These are phyloP conservation scores for Fratercula arctica DNA, from an alignment of 2,797 vertebrate genomes.

Conservation along the genomic window DNA sequence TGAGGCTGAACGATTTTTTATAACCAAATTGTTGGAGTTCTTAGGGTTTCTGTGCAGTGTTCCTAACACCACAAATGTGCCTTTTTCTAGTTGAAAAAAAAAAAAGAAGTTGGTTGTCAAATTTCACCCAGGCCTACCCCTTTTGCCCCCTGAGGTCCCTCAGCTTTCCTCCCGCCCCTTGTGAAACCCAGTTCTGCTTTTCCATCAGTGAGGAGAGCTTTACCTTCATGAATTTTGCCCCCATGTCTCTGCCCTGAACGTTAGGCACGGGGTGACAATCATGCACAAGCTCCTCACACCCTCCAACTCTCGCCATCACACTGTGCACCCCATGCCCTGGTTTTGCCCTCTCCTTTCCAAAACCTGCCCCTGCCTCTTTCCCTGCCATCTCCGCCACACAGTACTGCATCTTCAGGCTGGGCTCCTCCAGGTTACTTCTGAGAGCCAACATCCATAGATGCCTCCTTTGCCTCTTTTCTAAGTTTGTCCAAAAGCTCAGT, in stretches of 20 bases:
- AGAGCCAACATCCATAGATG: neutral
- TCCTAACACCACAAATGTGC: neutral
- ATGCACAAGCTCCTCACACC: neutral
- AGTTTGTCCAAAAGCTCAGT: neutral
- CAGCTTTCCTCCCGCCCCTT: neutral
- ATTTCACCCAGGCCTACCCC: neutral
- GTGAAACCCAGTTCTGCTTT: neutral
- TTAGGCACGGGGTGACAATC: neutral
- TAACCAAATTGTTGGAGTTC: neutral
- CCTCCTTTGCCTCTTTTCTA: neutral
- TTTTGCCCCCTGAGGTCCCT: fast-evolving
- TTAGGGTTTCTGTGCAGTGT: neutral
- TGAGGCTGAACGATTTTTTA: neutral
- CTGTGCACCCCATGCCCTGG: neutral
- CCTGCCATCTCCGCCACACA: neutral
- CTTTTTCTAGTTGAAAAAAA: neutral
- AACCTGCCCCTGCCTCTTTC: neutral
- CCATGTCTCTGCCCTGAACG: neutral
- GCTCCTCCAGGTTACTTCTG: neutral
- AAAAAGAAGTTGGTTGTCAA: fast-evolving
- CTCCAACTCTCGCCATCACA: neutral
- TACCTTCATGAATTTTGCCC: neutral
- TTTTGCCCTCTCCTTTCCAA: neutral
- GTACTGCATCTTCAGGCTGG: fast-evolving
- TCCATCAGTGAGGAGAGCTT: neutral